Evolutionary conservation across 2,797 vertebrate species (phyloP).

Genomic region (Melanitta fusca): DNA sequence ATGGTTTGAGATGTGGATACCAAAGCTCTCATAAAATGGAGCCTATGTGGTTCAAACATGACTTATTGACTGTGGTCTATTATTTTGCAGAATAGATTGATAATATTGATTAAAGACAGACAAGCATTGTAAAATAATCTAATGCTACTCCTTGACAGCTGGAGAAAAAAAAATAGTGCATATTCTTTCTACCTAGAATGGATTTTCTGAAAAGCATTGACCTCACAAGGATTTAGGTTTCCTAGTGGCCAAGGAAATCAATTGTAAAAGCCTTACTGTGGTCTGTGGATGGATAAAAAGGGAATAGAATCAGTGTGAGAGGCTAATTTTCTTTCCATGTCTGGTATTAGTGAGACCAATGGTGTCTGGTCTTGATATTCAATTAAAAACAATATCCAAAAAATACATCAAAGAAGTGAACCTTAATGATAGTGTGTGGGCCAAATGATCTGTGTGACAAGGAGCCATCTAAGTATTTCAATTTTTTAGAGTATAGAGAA

Average conservation of each 20-base stretch:
- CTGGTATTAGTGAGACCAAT: not conserved
- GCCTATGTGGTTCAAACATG: not conserved
- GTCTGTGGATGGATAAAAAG: not conserved
- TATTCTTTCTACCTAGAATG: not conserved
- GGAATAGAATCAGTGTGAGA: not conserved
- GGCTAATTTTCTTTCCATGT: not conserved
- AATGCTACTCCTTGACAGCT: not conserved
- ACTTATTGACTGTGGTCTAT: not conserved
- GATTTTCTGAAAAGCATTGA: not conserved
- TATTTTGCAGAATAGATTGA: not conserved
- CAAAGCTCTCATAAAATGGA: not conserved
- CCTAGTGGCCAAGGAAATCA: not conserved
- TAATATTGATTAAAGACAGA: not conserved
- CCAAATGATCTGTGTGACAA: not conserved
- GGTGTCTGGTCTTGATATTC: not conserved
- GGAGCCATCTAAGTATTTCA: not conserved
- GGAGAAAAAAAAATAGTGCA: not conserved
- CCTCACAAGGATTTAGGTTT: not conserved
- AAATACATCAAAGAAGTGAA: not conserved
- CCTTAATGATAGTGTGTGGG: not conserved
- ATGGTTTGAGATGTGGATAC: not conserved
- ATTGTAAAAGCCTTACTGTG: not conserved
- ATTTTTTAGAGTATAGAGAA: not conserved
- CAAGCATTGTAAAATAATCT: not conserved
- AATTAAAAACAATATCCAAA: not conserved